Base-by-base conservation (phyloP, 2,888 invertebrate genomes). In the Leistus spinibarbis region DNA sequence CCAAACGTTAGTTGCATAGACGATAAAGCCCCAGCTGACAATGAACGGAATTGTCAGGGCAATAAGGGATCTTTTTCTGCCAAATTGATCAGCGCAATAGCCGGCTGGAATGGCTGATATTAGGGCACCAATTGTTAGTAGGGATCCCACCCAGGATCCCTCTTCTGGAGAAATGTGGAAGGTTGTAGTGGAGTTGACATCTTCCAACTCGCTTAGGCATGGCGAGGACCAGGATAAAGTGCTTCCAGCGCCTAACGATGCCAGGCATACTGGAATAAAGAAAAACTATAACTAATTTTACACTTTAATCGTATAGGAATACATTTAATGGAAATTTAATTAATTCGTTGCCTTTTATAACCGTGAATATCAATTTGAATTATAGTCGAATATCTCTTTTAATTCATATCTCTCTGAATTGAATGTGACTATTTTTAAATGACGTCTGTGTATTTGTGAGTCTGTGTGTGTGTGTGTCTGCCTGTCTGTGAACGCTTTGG, bases 141-240 rank as follows among this genome's bases (percentile, higher is more conserved):
- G 86, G 0, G 94, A 92, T 10, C 93, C 91, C 0, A 94, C 90
- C 84, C 93, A 87, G 2, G 92, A 92, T 79, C 89, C 86, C 81
- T 89, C 82, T 0, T 86, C 84, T 19, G 83, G 77, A 0, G 86
- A 86, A 1, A 87, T 79, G 17, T 82, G 80, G 76, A 86, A 76
- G 77, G 84, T 79, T 76, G 84, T 78, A 64, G 80, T 16, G 22
- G 79, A 66, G 23, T 79, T 64, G 9, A 77, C 76, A 16, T 75
- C 54, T 66, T 82, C 82, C 53, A 93, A 84, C 81, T 92, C 91
- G 0, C 91, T 90, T 17, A 95, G 83, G 0, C 93, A 93, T 0
- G 95, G 94, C 0, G 95, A 92, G 0, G 95, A 92, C 93, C 95
- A 96, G 1, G 93, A 93, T 16, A 95, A 84, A 13, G 91, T 91